phyloP scores from a whole-genome alignment of 2,797 vertebrate species.

The Acestrorhynchus altus region DNA sequence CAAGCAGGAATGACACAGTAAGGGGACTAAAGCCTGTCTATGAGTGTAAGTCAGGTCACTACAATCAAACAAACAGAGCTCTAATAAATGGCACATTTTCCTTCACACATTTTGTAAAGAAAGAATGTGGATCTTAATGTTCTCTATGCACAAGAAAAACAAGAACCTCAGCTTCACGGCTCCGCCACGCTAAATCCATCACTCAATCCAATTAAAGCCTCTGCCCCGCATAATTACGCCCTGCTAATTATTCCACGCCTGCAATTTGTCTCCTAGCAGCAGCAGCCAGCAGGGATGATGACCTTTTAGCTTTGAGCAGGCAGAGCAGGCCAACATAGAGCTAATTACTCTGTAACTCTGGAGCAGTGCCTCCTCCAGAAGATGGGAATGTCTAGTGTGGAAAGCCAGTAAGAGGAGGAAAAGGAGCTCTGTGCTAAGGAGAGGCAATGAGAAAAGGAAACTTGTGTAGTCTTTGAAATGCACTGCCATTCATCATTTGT shows the following conservation, averaged over 20 bases:
- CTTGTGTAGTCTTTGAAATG: background rate
- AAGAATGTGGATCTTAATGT: background rate
- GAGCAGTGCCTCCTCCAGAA: slow-evolving; percentile 12
- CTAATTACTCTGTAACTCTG: slow-evolving; percentile 41
- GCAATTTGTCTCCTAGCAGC: slow-evolving; percentile 51
- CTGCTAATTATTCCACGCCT: slow-evolving; percentile 60
- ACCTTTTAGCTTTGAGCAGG: slow-evolving; percentile 40
- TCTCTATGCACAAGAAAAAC: slow-evolving; percentile 11
- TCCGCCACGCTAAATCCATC: slow-evolving; percentile 51
- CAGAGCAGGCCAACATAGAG: slow-evolving; percentile 1
- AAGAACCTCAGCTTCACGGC: background rate
- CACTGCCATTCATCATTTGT: background rate
- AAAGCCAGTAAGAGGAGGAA: background rate
- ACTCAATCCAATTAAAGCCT: slow-evolving; percentile 59
- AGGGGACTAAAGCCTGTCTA: background rate
- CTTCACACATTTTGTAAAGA: no score
- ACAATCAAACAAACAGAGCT: background rate
- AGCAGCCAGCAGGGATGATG: slow-evolving; percentile 28
- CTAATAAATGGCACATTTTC: no score
- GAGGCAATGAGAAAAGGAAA: background rate
- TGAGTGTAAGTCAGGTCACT: background rate
- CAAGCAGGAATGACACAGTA: background rate
- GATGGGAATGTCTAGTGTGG: background rate
- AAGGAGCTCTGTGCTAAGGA: background rate
- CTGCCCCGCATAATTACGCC: slow-evolving; percentile 55